phyloP scores from a whole-genome alignment of 1,140 invertebrate genomes.

The Drosophila repletoides region DNA sequence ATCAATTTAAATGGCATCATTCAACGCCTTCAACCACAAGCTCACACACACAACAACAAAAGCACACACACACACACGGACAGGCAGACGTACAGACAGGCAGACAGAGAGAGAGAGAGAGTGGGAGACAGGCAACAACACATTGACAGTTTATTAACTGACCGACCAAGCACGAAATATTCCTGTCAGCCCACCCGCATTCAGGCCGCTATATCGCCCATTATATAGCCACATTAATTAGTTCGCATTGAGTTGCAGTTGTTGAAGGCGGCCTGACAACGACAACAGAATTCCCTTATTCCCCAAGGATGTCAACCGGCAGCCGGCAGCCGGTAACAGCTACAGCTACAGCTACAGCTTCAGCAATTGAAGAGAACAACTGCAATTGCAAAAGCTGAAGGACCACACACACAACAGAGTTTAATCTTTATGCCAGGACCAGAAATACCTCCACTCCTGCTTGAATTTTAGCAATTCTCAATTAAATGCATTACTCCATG shows the following conservation, averaged over 20 bases:
- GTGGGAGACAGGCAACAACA: constrained; percentile 42
- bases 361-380: constrained; percentile 29
- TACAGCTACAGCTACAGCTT: constrained; percentile 14
- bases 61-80: constrained; percentile 27
- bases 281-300: constrained; percentile 30
- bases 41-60: constrained; percentile 55
- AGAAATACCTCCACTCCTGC: no score
- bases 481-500: no score
- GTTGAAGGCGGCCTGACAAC: constrained; percentile 12
- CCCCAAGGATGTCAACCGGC: constrained; percentile 27
- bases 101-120: constrained; percentile 18
- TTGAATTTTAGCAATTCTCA: no score
- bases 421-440: no score
- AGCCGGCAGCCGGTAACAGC: constrained; percentile 7
- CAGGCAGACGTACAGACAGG: neutral
- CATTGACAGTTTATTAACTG: constrained; percentile 77
- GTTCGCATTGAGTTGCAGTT: constrained; percentile 67
- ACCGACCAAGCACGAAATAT: constrained; percentile 63
- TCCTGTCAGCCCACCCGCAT: constrained; percentile 57
- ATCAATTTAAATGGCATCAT: constrained; percentile 77
- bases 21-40: constrained; percentile 70
- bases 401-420: constrained; percentile 26
- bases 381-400: constrained; percentile 14
- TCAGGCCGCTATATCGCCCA: constrained; percentile 50
- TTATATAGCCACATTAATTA: constrained; percentile 75